phyloP scores from a whole-genome alignment of 2,797 vertebrate genomes.

The Labeo calbasu region DNA sequence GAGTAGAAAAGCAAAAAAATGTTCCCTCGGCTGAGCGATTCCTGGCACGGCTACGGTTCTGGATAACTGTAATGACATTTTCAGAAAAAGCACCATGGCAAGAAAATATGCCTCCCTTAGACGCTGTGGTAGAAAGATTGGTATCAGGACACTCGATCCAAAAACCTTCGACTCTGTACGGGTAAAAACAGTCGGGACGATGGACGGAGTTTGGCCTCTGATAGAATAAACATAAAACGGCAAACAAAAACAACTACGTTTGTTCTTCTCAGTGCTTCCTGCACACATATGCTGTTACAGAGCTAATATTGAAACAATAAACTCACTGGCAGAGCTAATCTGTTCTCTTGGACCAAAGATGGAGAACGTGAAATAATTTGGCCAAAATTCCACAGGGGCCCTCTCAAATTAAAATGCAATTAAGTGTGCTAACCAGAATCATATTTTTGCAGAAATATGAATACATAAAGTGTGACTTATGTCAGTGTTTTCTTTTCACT shows the following conservation, averaged over 20 bases:
- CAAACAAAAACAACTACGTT: slow-evolving; percentile 61
- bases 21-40: slow-evolving; percentile 71
- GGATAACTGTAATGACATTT: slow-evolving; percentile 82
- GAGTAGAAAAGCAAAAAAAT: slow-evolving; percentile 71
- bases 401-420: slow-evolving; percentile 49
- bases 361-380: slow-evolving; percentile 52
- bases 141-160: slow-evolving; percentile 52
- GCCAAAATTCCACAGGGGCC: slow-evolving; percentile 41
- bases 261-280: slow-evolving; percentile 67
- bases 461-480: slow-evolving; percentile 19
- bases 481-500: slow-evolving; percentile 6
- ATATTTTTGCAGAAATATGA: slow-evolving; percentile 41
- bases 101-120: slow-evolving; percentile 68
- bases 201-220: slow-evolving; percentile 33
- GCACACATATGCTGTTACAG: slow-evolving; percentile 62
- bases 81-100: slow-evolving; percentile 76
- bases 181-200: slow-evolving; percentile 35
- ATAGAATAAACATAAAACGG: slow-evolving; percentile 66
- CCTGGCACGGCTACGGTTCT: slow-evolving; percentile 70
- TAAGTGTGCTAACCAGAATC: slow-evolving; percentile 37
- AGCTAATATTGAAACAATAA: slow-evolving; percentile 74
- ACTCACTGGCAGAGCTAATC: slow-evolving; percentile 63
- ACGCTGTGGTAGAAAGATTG: slow-evolving; percentile 79
- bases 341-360: slow-evolving; percentile 49
- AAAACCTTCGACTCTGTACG: slow-evolving; percentile 37